phyloP scores from a whole-genome alignment of 2,797 vertebrate species.

The Trachurus trachurus region DNA sequence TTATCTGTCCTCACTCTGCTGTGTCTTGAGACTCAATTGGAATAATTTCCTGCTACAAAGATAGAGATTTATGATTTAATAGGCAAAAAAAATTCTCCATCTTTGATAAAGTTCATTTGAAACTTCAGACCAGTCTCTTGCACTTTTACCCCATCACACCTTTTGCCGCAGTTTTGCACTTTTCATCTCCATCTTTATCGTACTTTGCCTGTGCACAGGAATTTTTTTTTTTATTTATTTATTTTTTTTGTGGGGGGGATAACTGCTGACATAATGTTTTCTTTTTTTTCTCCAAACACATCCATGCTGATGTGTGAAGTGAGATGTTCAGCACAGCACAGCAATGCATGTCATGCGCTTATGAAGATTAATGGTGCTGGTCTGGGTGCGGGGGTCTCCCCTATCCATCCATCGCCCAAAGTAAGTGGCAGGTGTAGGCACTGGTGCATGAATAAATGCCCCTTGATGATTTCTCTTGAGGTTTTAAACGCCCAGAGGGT shows the following conservation, averaged over 20 bases:
- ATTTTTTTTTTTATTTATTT: background rate
- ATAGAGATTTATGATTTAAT: background rate
- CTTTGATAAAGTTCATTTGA: too few species aligned
- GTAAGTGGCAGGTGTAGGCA: constrained; percentile 81
- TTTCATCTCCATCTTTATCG: constrained; percentile 3
- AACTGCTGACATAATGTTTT: background rate
- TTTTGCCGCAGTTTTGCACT: background rate
- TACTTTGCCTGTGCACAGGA: constrained; percentile 9
- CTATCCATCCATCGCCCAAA: constrained; percentile 71
- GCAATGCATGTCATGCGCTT: constrained; percentile 55
- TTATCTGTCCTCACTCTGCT: too few species aligned
- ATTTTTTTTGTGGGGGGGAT: too few species aligned
- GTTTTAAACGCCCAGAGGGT: constrained; percentile 51
- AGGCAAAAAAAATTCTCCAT: background rate
- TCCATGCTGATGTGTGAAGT: constrained; percentile 30
- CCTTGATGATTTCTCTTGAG: constrained; percentile 78
- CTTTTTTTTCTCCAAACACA: constrained; percentile 7
- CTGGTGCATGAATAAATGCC: constrained; percentile 75
- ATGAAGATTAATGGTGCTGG: constrained; percentile 77
- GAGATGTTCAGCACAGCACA: constrained; percentile 48
- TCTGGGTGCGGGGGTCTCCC: constrained; percentile 56
- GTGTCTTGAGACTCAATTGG: background rate
- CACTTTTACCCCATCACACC: background rate
- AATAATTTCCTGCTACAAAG: background rate
- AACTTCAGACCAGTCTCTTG: background rate